phyloP scores from a whole-genome alignment of 2,888 invertebrate species.

The Papilio gigon region DNA sequence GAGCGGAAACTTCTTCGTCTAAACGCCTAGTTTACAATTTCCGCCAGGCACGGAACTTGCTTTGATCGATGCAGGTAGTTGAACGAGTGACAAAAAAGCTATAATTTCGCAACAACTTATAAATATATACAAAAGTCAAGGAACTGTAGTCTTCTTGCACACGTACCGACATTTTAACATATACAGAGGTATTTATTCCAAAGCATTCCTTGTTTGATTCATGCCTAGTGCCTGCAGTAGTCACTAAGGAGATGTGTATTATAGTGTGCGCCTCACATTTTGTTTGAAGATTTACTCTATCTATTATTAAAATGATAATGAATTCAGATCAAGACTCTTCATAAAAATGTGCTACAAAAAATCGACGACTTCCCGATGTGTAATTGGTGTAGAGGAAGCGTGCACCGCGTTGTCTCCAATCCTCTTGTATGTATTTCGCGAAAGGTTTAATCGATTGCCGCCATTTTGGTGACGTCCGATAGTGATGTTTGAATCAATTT shows the following conservation, averaged over 20 bases:
- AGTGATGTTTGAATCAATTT: slow-evolving; percentile 39
- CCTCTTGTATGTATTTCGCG: slow-evolving; percentile 39
- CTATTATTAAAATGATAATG: background rate
- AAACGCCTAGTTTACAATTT: slow-evolving; percentile 24
- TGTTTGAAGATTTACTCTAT: background rate
- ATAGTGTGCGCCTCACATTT: background rate
- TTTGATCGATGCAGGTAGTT: slow-evolving; percentile 6
- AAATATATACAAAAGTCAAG: too few species aligned
- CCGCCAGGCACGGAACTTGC: slow-evolving; percentile 17
- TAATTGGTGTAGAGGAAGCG: background rate
- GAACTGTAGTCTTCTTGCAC: too few species aligned
- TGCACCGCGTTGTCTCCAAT: background rate
- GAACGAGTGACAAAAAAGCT: background rate
- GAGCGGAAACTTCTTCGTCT: slow-evolving; percentile 25
- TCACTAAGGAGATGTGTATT: too few species aligned
- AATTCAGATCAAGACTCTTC: background rate
- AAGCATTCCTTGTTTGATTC: too few species aligned
- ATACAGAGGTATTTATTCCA: too few species aligned
- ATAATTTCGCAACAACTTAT: background rate
- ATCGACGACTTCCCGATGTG: background rate
- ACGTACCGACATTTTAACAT: too few species aligned
- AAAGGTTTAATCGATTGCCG: slow-evolving; percentile 36
- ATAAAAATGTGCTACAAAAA: background rate
- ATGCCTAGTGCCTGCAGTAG: too few species aligned
- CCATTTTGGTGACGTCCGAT: slow-evolving; percentile 40